phyloP scores from a whole-genome alignment of 2,113 vertebrate species.

The Mohoua ochrocephala region DNA sequence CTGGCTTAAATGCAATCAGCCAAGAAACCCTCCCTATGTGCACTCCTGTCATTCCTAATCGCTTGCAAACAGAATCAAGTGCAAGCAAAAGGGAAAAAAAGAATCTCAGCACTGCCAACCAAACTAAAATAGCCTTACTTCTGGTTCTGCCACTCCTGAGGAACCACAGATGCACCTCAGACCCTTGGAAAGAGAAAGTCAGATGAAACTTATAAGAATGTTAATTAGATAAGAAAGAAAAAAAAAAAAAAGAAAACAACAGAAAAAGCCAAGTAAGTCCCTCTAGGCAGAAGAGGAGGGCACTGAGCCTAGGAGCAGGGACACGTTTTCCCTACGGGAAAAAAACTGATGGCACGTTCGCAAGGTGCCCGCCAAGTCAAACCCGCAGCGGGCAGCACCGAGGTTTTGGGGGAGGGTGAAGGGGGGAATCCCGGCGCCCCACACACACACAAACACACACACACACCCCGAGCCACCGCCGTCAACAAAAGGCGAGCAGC shows the following conservation, averaged over 20 bases:
- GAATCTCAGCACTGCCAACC: constrained; percentile 56
- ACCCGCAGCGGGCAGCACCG: constrained; percentile 56
- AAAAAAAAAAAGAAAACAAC: neutral
- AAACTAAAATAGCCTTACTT: constrained; percentile 61
- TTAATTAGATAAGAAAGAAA: constrained; percentile 12
- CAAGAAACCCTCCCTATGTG: constrained; percentile 89
- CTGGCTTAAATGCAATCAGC: constrained; percentile 93
- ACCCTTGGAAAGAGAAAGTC: constrained; percentile 5
- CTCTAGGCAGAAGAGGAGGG: constrained; percentile 41
- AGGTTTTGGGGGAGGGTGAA: neutral
- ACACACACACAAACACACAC: neutral
- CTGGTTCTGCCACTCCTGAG: constrained; percentile 52
- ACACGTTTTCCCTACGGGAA: constrained; percentile 34
- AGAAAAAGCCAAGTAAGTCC: neutral
- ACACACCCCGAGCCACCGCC: neutral
- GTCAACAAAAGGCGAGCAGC: constrained; percentile 14
- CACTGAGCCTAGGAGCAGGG: constrained; percentile 51
- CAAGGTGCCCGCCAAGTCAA: constrained; percentile 76
- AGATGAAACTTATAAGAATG: constrained; percentile 21
- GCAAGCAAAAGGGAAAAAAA: constrained; percentile 15
- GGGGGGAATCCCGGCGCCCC: neutral
- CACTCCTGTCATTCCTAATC: constrained; percentile 91
- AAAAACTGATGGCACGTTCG: constrained; percentile 73
- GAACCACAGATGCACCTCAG: constrained; percentile 25
- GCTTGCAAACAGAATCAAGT: constrained; percentile 84